Evolutionary conservation across 2,888 invertebrate genomes (phyloP), one percentile per base, ranked within the genome.

Genomic region (Drosophila conformis): DNA sequence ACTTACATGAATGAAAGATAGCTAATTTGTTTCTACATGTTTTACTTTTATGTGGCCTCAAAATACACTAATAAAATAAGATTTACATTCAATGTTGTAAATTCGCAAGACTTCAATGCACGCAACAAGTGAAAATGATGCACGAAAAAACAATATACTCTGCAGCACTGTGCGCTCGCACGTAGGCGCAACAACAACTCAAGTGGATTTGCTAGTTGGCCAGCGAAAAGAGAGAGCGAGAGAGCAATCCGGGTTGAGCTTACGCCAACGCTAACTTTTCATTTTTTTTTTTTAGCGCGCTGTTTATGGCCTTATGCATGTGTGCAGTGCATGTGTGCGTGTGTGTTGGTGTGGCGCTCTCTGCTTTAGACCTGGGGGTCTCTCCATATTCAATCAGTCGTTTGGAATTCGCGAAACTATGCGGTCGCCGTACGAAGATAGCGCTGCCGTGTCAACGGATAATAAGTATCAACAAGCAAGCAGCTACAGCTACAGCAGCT

Each of bases 361-460:
- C 59, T 70, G 80, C 40, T 51, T 59, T 70, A 62, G 53, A 67
- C 66, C 69, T 76, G 70, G 70, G 74, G 63, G 65, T 62, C 71
- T 69, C 74, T 66, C 67, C 64, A 69, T 68, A 65, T 74, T 75
- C 77, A 87, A 86, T 88, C 93, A 93, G 93, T 93, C 93, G 86
- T 91, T 89, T 86, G 89, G 87, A 87, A 92, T 92, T 92, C 92
- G 91, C 93, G 92, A 91, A 87, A 90, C 91, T 88, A 92, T 92
- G 90, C 92, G 93, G 93, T 92, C 93, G 85, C 91, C 91, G 81
- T 91, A 90, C 80, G 92, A 91, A 80, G 91, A 91, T 77, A 90
- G 87, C 72, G 87, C 83, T 79, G 82, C 82, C 78, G 80, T 77
- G 54, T 70, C 81, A 35, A 69, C 80, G 79, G 83, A 78, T 61